Evolutionary conservation across 2,797 vertebrate species (phyloP).

Genomic region (Lycodopsis pacificus): DNA sequence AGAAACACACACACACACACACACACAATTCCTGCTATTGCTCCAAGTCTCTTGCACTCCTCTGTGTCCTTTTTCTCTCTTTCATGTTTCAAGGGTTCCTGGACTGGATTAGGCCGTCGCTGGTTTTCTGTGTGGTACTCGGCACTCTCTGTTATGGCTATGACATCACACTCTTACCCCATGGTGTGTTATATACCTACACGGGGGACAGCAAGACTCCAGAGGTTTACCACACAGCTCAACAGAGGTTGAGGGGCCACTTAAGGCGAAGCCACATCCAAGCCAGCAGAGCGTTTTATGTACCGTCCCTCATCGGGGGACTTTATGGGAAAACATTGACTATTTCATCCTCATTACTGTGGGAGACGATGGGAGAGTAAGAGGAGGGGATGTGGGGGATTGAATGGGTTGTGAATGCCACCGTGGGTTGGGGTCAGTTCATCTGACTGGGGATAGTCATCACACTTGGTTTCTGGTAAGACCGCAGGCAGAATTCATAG

Average conservation of each 20-base stretch:
- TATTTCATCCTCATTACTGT: conserved; percentile 74
- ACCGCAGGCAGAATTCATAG: conserved; percentile 70
- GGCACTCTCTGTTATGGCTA: conserved; percentile 64
- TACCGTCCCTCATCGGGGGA: conserved; percentile 64
- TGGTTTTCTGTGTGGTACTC: conserved; percentile 69
- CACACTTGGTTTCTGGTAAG: conserved; percentile 72
- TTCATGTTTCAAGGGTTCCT: conserved; percentile 78
- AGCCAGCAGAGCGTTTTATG: conserved; percentile 70
- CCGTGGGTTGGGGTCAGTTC: conserved; percentile 64
- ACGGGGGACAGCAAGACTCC: conserved; percentile 78
- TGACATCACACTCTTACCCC: conserved; percentile 79
- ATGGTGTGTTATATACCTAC: conserved; percentile 81
- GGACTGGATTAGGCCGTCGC: conserved; percentile 71
- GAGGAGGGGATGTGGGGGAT: conserved; percentile 42
- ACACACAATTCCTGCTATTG: conserved; percentile 60
- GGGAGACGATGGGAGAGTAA: conserved; percentile 51
- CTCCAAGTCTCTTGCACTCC: conserved; percentile 62
- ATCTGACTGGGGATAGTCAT: conserved; percentile 66
- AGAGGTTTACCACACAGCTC: conserved; percentile 79
- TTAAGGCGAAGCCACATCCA: conserved; percentile 82
- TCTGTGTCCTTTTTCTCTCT: conserved; percentile 66
- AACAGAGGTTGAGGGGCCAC: conserved; percentile 77
- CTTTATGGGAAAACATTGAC: conserved; percentile 79
- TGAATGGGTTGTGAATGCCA: conserved; percentile 62
- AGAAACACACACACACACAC: conserved; percentile 31